Evolutionary conservation across 2,113 vertebrate species (phyloP).

Genomic region (Psilopogon haemacephalus): DNA sequence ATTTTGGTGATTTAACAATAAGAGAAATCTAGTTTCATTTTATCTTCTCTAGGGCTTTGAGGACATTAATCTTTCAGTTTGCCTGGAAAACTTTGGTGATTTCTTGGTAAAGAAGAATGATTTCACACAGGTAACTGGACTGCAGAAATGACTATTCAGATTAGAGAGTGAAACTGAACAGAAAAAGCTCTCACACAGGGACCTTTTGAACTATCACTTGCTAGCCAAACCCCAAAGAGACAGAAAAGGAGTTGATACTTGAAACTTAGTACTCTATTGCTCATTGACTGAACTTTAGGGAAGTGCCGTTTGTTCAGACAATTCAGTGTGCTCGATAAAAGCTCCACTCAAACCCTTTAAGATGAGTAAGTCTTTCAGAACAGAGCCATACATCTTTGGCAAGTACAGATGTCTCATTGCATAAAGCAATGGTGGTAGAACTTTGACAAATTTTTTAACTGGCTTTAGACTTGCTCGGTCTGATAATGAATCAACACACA

Average conservation of each 20-base stretch:
- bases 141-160: background rate
- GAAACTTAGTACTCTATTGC: background rate
- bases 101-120: background rate
- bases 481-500: background rate
- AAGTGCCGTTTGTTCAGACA: background rate
- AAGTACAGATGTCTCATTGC: background rate
- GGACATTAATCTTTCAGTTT: background rate
- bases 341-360: background rate
- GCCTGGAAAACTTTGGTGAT: background rate
- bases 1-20: background rate
- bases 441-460: background rate
- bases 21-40: background rate
- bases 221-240: background rate
- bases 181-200: background rate
- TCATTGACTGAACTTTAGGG: background rate
- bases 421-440: background rate
- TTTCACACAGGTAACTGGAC: background rate
- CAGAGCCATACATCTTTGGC: background rate
- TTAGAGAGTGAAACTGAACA: background rate
- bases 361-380: background rate
- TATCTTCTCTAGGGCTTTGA: background rate
- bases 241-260: background rate
- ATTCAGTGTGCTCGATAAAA: background rate
- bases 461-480: background rate
- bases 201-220: background rate